Evolutionary conservation across 1,140 invertebrate species (phyloP).

Genomic region (Pseudobourletiella spinata): DNA sequence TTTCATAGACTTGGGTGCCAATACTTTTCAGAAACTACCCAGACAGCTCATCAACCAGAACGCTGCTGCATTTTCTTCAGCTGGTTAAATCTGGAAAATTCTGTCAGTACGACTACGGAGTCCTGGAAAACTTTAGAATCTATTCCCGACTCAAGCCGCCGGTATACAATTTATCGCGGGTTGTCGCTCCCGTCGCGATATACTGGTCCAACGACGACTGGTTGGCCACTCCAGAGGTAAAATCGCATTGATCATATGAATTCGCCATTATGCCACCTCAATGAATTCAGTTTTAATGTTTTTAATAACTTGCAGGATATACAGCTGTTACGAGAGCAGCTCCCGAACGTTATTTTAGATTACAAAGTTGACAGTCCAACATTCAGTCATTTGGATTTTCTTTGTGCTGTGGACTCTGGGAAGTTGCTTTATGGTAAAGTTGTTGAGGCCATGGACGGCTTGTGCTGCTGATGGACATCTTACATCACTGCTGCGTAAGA

Average conservation of each 20-base stretch:
- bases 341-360: constrained; percentile 41
- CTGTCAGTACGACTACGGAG: constrained; percentile 58
- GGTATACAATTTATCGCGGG: constrained; percentile 52
- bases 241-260: not conserved
- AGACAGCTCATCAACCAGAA: constrained; percentile 1
- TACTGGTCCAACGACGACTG: constrained; percentile 43
- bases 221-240: not conserved
- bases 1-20: constrained; percentile 9
- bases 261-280: not conserved
- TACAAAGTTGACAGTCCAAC: constrained; percentile 42
- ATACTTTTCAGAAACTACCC: constrained; percentile 6
- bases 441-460: not conserved
- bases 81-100: constrained; percentile 41
- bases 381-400: constrained; percentile 37
- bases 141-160: constrained; percentile 55
- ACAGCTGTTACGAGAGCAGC: not conserved
- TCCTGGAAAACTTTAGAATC: constrained; percentile 45
- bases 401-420: not conserved
- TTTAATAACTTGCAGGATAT: constrained; percentile 7
- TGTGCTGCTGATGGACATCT: not conserved
- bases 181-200: constrained; percentile 54
- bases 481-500: too few relatives aligned
- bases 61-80: constrained; percentile 12
- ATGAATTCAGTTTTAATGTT: not conserved
- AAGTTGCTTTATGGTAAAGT: not conserved